Percentiles rank a stretch among this genome's conserved stretches.
Conservation (phyloP, 2,888 invertebrate genomes). For the Helobdella robusta region DNA sequence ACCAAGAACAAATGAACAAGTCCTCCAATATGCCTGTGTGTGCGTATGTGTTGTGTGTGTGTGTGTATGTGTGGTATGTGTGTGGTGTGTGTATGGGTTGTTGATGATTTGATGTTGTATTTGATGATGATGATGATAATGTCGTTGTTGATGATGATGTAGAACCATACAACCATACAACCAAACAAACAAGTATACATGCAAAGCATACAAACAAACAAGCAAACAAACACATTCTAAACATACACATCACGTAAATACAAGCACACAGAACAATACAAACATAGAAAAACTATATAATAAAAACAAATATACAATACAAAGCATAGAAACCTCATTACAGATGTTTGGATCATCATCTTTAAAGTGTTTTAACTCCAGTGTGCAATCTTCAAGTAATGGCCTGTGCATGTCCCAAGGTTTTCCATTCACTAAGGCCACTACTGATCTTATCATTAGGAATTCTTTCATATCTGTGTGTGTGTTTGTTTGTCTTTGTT, state of each 20-base stretch:
- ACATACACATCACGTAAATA: background rate
- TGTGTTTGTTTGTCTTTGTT: background rate
- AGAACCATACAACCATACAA: no score
- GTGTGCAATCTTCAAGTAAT: constrained; percentile 57
- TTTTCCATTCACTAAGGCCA: constrained; percentile 70
- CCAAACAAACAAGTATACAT: no score
- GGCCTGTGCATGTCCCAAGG: constrained; percentile 91
- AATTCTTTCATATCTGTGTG: constrained; percentile 65
- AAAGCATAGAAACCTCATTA: constrained; percentile 38
- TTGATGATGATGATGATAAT: no score
- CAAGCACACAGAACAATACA: background rate
- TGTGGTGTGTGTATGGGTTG: no score
- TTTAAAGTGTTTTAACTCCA: constrained; percentile 60
- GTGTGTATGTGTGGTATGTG: no score
- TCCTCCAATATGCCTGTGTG: constrained; percentile 72
- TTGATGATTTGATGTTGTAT: no score
- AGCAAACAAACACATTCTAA: no score
- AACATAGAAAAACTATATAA: background rate
- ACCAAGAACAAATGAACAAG: constrained; percentile 79
- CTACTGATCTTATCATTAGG: constrained; percentile 61
- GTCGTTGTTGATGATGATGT: no score
- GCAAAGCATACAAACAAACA: no score
- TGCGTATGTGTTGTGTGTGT: no score
- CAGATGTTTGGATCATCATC: constrained; percentile 49
- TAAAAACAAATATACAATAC: constrained; percentile 7